phyloP scores from a whole-genome alignment of 2,113 vertebrate genomes.

The Cephalopterus ornatus region DNA sequence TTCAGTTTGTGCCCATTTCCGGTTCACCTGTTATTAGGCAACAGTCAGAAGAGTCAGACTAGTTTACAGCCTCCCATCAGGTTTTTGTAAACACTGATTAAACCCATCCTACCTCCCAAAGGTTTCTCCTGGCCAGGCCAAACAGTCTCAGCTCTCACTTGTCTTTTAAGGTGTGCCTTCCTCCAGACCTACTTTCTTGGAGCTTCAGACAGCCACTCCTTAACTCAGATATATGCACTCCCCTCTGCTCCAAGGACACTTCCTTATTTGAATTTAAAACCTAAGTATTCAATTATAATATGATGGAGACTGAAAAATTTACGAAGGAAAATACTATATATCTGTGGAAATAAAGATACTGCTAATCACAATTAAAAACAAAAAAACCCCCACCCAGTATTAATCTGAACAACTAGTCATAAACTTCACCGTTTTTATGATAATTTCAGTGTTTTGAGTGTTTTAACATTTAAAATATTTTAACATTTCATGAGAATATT shows the following conservation, averaged over 20 bases:
- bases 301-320: neutral
- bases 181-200: neutral
- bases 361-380: neutral
- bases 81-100: neutral
- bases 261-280: neutral
- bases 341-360: neutral
- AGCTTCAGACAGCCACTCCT: neutral
- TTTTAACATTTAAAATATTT: neutral
- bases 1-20: neutral
- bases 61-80: neutral
- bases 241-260: neutral
- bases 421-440: neutral
- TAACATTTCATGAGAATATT: neutral
- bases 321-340: neutral
- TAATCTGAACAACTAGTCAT: neutral
- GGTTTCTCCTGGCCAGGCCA: neutral
- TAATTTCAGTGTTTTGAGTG: neutral
- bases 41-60: neutral
- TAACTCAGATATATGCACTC: neutral
- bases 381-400: neutral
- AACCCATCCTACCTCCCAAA: neutral
- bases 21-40: neutral
- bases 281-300: neutral
- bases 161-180: neutral
- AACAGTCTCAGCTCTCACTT: neutral